phyloP scores from a whole-genome alignment of 2,797 vertebrate genomes.

The Platyrinchus mystaceus region DNA sequence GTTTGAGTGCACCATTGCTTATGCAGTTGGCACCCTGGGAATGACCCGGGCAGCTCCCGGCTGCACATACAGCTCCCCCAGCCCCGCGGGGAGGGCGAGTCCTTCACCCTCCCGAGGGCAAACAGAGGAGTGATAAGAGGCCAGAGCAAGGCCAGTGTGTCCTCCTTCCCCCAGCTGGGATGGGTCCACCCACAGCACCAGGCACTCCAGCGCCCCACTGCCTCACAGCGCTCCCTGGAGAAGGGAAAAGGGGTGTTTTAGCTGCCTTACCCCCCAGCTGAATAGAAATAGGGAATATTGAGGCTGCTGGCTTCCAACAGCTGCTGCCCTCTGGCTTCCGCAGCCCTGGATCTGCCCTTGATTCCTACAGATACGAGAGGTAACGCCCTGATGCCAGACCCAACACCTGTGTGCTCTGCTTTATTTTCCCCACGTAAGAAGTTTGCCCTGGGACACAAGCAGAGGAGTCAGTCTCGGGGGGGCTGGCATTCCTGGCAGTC shows the following conservation, averaged over 20 bases:
- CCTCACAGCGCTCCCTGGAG: fast-evolving
- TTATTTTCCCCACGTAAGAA: slow-evolving; percentile 16
- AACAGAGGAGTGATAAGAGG: slow-evolving; percentile 30
- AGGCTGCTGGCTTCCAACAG: not conserved
- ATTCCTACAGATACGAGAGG: not conserved
- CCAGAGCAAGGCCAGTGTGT: not conserved
- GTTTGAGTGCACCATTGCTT: not conserved
- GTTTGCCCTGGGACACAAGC: fast-evolving
- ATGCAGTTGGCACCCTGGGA: not conserved
- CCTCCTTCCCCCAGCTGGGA: not conserved
- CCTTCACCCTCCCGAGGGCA: not conserved
- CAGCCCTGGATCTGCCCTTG: not conserved
- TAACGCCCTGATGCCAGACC: not conserved
- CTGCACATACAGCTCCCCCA: fast-evolving
- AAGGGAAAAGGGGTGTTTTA: not conserved
- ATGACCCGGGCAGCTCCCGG: not conserved
- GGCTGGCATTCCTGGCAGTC: slow-evolving; percentile 76
- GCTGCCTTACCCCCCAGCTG: not conserved
- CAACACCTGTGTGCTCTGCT: not conserved
- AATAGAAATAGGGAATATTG: not conserved
- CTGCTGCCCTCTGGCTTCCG: fast-evolving
- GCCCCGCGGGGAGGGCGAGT: not conserved
- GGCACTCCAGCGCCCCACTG: not conserved
- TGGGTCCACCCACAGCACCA: fast-evolving
- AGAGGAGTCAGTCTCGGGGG: slow-evolving; percentile 68